Evolutionary conservation across 2,888 invertebrate genomes (phyloP), one percentile per base, ranked within the genome.

Genomic region (Zeuzera pyrina): DNA sequence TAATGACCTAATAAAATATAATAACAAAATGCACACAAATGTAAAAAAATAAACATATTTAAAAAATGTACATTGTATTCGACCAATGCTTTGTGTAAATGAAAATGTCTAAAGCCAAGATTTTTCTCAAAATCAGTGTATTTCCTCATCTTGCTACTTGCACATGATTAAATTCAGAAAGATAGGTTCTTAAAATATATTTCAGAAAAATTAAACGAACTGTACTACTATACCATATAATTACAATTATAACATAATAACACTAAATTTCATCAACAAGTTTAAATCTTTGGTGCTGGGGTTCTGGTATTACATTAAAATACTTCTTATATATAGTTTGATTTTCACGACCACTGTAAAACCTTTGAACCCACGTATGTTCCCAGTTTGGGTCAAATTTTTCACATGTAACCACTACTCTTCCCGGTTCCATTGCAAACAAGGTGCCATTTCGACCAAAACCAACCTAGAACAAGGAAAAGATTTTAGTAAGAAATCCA

Each of bases 341-440:
- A 1, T 86, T 74, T 49, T 89, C 77, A 34, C 91, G 77, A 0
- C 88, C 88, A 0, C 74, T 81, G 62, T 92, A 90, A 53, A 87
- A 66, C 39, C 86, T 69, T 53, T 88, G 84, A 15, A 94, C 83
- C 91, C 93, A 92, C 0, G 86, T 84, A 52, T 93, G 92, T 10
- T 90, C 86, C 89, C 92, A 93, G 50, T 93, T 87, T 0, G 91
- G 91, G 37, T 94, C 88, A 33, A 91, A 85, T 52, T 89, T 87
- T 58, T 97, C 97, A 70, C 92, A 92, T 0, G 94, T 92, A 0
- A 95, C 84, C 10, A 90, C 68, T 0, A 97, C 95, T 56, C 77
- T 87, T 0, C 97, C 97, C 22, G 90, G 81, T 50, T 89, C 88
- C 60, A 93, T 79, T 0, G 97, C 95, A 74, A 88, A 93, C 2